phyloP scores from a whole-genome alignment of 2,888 invertebrate genomes.

The Hirtodrosophila duncani region DNA sequence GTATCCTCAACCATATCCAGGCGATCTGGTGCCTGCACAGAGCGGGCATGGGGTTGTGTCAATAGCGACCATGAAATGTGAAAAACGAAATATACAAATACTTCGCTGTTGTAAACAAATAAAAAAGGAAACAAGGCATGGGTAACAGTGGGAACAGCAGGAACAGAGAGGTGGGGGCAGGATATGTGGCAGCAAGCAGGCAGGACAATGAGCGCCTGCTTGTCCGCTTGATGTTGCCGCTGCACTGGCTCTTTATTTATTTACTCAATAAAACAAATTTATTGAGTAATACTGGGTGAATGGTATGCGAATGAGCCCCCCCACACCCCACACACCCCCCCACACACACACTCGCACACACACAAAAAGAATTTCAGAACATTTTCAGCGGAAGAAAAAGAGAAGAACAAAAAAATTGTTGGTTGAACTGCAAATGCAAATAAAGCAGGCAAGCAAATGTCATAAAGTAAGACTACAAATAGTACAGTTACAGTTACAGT shows the following conservation, averaged over 20 bases:
- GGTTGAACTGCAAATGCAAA: constrained; percentile 55
- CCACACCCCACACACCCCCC: no score
- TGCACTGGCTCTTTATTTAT: constrained; percentile 56
- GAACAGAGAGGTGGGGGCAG: not conserved
- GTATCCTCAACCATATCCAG: no score
- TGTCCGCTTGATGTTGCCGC: constrained; percentile 30
- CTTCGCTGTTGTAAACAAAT: not conserved
- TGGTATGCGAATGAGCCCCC: no score
- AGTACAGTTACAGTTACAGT: constrained; percentile 46
- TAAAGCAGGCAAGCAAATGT: constrained; percentile 55
- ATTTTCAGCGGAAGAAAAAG: constrained; percentile 9
- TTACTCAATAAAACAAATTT: constrained; percentile 69
- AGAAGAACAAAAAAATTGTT: constrained; percentile 11
- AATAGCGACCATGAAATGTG: no score
- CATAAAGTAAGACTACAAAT: constrained; percentile 58
- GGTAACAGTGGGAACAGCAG: not conserved
- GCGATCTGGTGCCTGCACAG: no score
- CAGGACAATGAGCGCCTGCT: constrained; percentile 20
- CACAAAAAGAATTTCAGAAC: not conserved
- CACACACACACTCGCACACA: no score
- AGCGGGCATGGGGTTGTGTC: no score
- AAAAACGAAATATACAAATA: not conserved
- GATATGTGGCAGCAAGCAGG: not conserved
- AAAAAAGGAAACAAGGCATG: not conserved
- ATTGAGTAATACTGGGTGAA: constrained; percentile 48